phyloP scores from a whole-genome alignment of 2,113 vertebrate genomes.

The Phyllostomus discolor region DNA sequence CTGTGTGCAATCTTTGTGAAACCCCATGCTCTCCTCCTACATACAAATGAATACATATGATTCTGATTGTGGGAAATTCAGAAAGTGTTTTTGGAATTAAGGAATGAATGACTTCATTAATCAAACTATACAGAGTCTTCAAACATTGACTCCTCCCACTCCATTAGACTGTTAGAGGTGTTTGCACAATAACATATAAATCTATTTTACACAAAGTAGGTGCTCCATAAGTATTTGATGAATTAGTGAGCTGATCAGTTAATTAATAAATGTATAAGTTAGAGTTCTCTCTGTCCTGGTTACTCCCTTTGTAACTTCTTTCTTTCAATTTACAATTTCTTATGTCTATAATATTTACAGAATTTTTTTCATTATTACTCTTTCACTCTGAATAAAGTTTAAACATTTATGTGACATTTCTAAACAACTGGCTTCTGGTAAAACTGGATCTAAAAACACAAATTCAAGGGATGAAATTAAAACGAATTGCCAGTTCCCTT shows the following conservation, averaged over 20 bases:
- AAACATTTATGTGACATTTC: not conserved
- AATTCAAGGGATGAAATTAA: not conserved
- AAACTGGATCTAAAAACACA: not conserved
- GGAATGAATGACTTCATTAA: not conserved
- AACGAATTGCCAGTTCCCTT: not conserved
- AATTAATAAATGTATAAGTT: not conserved
- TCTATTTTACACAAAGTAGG: not conserved
- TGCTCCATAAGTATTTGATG: not conserved
- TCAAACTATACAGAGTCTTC: not conserved
- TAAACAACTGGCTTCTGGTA: not conserved
- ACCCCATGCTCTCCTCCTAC: not conserved
- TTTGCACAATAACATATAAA: not conserved
- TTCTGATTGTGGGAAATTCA: not conserved
- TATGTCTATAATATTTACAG: not conserved
- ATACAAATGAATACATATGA: not conserved
- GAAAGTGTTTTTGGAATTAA: not conserved
- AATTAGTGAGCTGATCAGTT: not conserved
- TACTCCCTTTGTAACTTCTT: not conserved
- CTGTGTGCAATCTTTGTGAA: not conserved
- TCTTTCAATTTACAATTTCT: not conserved
- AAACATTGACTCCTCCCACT: not conserved
- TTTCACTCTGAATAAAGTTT: not conserved
- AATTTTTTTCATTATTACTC: not conserved
- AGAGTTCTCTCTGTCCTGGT: not conserved
- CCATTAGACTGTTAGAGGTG: not conserved